Conservation (phyloP, 2,113 vertebrate genomes). For the Mus pahari region DNA sequence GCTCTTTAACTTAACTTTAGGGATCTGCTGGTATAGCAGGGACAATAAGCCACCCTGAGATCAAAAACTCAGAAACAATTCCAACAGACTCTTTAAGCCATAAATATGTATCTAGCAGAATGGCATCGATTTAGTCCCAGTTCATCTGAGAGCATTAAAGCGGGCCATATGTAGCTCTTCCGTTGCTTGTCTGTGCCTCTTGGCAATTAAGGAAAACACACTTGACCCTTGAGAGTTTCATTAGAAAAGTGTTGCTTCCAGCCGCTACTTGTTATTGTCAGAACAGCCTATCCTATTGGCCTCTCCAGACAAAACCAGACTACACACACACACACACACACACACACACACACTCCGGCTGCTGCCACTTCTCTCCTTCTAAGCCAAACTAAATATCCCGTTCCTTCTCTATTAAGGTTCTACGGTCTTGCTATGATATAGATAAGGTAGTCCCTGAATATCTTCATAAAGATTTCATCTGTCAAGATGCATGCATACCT, state of each 20-base stretch:
- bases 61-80: slow-evolving; percentile 15
- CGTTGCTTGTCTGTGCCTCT: not conserved
- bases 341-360: not conserved
- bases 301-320: not conserved
- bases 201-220: not conserved
- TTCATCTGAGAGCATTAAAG: not conserved
- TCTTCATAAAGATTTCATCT: not conserved
- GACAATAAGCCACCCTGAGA: not conserved
- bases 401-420: not conserved
- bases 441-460: not conserved
- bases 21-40: not conserved
- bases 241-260: not conserved
- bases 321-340: not conserved
- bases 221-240: not conserved
- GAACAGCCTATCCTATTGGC: not conserved
- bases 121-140: not conserved
- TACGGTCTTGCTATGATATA: not conserved
- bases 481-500: not conserved
- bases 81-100: not conserved
- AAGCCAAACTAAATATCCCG: not conserved
- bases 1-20: not conserved
- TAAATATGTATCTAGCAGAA: not conserved
- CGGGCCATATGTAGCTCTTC: not conserved
- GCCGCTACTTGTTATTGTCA: not conserved
- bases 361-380: not conserved